Evolutionary conservation across 2,888 invertebrate genomes (phyloP), one percentile per base, ranked within the genome.

Genomic region (Antheraea yamamai): DNA sequence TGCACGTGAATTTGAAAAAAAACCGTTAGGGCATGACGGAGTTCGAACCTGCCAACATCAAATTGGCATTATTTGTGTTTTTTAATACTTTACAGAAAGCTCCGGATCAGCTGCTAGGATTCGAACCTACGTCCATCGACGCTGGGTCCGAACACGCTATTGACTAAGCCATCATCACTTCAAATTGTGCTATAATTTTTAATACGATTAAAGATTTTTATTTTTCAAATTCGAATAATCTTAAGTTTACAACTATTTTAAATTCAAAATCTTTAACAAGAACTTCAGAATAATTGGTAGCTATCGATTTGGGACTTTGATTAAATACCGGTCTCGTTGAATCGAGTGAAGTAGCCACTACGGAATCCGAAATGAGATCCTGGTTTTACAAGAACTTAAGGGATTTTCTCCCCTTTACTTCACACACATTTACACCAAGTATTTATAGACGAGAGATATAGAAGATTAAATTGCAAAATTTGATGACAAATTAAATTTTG

Each of bases 301-400:
- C 64, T 26, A 66, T 66, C 64, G 30, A 66, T 66, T 66, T 30
- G 26, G 16, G 64, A 66, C 30, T 66, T 66, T 66, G 64, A 66
- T 66, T 66, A 66, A 66, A 66, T 66, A 66, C 64, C 64, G 64
- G 64, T 66, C 26, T 66, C 16, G 64, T 18, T 30, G 26, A 66
- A 26, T 30, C 64, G 64, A 30, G 64, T 66, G 64, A 66, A 66
- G 64, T 66, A 26, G 64, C 64, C 64, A 66, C 64, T 30, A 20
- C 64, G 64, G 64, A 66, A 66, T 66, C 64, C 30, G 64, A 66
- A 66, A 66, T 66, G 30, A 66, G 64, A 66, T 66, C 26, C 26
- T 66, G 26, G 64, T 66, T 66, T 66, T 66, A 66, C 64, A 66
- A 30, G 64, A 66, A 66, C 64, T 66, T 66, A 66, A 12, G 26